Evolutionary conservation across 2,113 vertebrate genomes (phyloP), one percentile per base, ranked within the genome.

Genomic region (Nerophis ophidion): DNA sequence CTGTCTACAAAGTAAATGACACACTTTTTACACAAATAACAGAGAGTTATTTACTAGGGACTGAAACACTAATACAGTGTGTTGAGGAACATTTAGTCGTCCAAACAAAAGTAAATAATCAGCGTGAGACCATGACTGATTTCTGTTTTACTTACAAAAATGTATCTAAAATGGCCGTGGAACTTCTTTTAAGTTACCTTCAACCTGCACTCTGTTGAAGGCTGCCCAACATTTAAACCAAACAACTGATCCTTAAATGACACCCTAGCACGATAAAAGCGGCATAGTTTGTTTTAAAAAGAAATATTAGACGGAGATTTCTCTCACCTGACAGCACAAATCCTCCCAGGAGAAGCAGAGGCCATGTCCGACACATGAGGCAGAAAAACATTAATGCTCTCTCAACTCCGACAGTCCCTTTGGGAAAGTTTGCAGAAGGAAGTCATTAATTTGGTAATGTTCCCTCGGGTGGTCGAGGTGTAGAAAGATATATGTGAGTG

Each of bases 321-420:
- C 1, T 19, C 1, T 89, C 77, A 91, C 89, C 88, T 86, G 84
- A 40, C n/a, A 68, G 3, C 40, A 66, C 16, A 35, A 86, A 44
- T 34, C 68, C 84, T 71, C 80, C 85, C 48, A 89, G 57, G 16
- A 83, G 58, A 68, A 88, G 57, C 49, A 81, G 59, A 52, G 48
- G 45, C 87, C 84, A 88, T 67, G 74, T 70, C 57, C 68, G 74
- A 81, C 11, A 62, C 84, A 83, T 81, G 3, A 14, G 65, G 52
- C 10, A 5, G 38, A 12, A 1, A 50, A 44, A 70, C 73, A 77
- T 75, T 49, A 12, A 63, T 26, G 7, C 5, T 73, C 35, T 1
- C 6, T 63, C 11, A 47, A 49, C n/a, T 38, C 42, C 16, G 10
- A 68, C 53, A 50, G 34, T 70, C 38, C 26, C 61, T 36, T 76